Base-by-base conservation (phyloP, 2,888 invertebrate species). In the Dicyrtomina minuta region DNA sequence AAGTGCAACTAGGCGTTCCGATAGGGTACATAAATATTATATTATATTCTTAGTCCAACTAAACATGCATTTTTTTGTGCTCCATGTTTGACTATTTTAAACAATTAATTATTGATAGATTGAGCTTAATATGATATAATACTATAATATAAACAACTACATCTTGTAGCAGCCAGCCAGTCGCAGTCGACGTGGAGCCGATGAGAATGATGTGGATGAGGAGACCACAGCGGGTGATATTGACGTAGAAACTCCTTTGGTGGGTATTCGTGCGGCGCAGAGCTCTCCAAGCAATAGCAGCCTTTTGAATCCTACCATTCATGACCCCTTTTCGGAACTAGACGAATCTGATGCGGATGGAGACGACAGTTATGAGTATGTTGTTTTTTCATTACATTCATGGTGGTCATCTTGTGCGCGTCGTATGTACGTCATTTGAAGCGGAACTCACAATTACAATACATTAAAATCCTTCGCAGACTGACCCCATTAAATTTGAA, bases 151-250 rank as follows among this genome's bases (percentile, higher is more conserved):
- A n/a, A n/a, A n/a, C n/a, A n/a, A n/a, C n/a, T n/a, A n/a, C n/a
- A n/a, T n/a, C n/a, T 53, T 39, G 33, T 27, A 62, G 51, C 46
- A 41, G n/a, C 41, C 8, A 27, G 58, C 60, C n/a, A 20, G 22
- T 44, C 41, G 53, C 26, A 65, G 20, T 43, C 58, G 46, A 6
- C 49, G 67, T 4, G 22, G 46, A 8, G 43, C 41, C 78, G 92
- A 92, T 80, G 93, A 93, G 81, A 93, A 92, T 80, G 92, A 92
- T 80, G 89, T 91, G 0, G 92, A 93, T 80, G 89, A 91, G 76
- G 91, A 92, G 82, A 90, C 91, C 2, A 91, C 92, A 87, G 89
- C 90, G 75, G 90, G 90, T 87, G 89, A 89, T 80, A 89, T 89
- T 79, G 89, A 89, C 80, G 87, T 89, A 12, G 89, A 89, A 79